Conservation (phyloP, 1,140 invertebrate species). For the Heliconius melpomene region DNA sequence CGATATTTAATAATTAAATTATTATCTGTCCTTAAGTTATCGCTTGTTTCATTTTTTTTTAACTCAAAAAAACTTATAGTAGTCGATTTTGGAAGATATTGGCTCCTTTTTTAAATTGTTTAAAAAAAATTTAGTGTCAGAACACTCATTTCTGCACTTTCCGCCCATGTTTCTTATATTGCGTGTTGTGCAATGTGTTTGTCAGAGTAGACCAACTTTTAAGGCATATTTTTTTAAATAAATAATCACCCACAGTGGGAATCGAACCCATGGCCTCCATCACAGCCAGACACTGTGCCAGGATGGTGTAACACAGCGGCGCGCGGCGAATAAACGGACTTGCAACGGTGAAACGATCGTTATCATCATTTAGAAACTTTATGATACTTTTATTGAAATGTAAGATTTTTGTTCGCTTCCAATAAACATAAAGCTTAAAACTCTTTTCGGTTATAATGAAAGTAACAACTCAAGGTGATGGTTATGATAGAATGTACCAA, state of each 20-base stretch:
- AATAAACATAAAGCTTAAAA: slow-evolving; percentile 13
- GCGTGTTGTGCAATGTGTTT: too few relatives aligned
- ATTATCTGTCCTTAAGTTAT: too few relatives aligned
- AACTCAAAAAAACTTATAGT: too few relatives aligned
- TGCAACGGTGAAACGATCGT: slow-evolving; percentile 25
- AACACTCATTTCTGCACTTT: too few relatives aligned
- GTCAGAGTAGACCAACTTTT: too few relatives aligned
- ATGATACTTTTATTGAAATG: slow-evolving; percentile 31
- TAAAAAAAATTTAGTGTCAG: too few relatives aligned
- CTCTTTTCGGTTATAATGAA: slow-evolving; percentile 8
- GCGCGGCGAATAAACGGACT: slow-evolving; percentile 17
- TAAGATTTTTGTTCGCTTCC: slow-evolving; percentile 2
- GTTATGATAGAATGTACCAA: not conserved
- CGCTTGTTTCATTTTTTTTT: too few relatives aligned
- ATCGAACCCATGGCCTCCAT: not conserved
- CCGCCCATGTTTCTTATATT: too few relatives aligned
- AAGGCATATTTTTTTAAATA: not conserved
- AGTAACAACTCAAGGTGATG: not conserved
- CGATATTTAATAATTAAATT: not conserved
- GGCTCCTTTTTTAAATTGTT: too few relatives aligned
- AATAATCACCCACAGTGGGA: not conserved
- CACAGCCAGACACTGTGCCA: not conserved
- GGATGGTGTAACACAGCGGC: not conserved
- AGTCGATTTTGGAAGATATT: too few relatives aligned
- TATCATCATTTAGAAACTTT: slow-evolving; percentile 32